Conservation (phyloP, 2,797 vertebrate genomes). For the Pangasius mekongensis region DNA sequence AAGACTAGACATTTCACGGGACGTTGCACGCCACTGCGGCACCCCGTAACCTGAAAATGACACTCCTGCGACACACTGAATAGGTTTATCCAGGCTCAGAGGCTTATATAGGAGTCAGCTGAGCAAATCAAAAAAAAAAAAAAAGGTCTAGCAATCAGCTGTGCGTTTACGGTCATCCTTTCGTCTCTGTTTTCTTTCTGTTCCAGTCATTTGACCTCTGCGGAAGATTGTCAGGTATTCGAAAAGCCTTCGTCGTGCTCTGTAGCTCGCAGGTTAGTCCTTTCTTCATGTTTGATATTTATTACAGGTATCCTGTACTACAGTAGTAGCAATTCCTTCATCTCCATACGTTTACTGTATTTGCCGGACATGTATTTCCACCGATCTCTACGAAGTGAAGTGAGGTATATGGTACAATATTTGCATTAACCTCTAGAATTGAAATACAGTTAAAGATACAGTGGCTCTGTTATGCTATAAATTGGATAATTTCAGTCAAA, state of each 20-base stretch:
- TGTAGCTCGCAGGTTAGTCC: conserved; percentile 90
- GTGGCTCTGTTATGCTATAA: not conserved
- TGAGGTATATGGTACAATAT: not conserved
- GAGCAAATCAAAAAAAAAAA: not conserved
- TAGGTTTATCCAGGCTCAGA: not conserved
- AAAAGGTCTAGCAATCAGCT: not conserved
- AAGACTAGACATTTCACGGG: not conserved
- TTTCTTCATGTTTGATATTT: not conserved
- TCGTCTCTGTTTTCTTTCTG: not conserved
- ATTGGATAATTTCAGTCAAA: not conserved
- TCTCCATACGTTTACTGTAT: not conserved
- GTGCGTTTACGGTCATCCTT: not conserved
- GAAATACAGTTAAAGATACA: not conserved
- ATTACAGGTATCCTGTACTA: not conserved
- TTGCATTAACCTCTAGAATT: too few species aligned
- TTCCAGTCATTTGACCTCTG: conserved; percentile 95
- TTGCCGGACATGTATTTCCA: not conserved
- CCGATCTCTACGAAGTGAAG: not conserved
- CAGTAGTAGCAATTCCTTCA: not conserved
- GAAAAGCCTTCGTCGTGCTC: conserved; percentile 88
- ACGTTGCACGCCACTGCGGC: not conserved
- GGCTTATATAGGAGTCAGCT: not conserved
- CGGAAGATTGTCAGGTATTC: conserved; percentile 86
- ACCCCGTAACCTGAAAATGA: not conserved
- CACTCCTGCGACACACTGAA: not conserved